Evolutionary conservation across 2,888 invertebrate genomes (phyloP), one percentile per base, ranked within the genome.

Genomic region (Odiellus spinosus): DNA sequence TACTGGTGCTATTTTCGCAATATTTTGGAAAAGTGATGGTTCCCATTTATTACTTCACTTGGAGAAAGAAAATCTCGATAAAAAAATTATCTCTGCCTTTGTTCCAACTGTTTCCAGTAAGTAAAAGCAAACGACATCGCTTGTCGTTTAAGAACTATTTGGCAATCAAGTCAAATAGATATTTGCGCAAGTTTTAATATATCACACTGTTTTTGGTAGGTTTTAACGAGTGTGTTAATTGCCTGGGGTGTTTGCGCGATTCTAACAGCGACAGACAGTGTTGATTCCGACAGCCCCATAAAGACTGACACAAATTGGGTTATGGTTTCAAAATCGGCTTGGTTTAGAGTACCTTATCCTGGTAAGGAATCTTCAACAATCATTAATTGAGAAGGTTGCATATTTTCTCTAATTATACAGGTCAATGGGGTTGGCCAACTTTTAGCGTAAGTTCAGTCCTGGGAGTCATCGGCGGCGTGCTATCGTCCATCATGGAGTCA

Each of bases 281-380:
- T 52, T 8, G 38, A 1, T 1, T 5, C 12, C 6, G 17, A 14
- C 6, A 17, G 12, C 38, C 10, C 38, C 14, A 17, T 17, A 15
- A 40, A 50, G 35, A 52, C 52, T 8, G 52, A 52, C 20, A 42
- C 6, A 21, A 44, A 36, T 3, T 26, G 46, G 17, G 17, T 42
- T 14, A 42, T 45, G 15, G 39, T 52, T 3, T 67, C 71, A 12
- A 75, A 77, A 56, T 77, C 82, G 1, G 77, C 79, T 0, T 85
- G 84, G 84, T 80, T 85, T 61, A 71, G 82, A 20, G 59, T 85
- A n/a, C 82, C 84, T 0, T 83, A 83, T 66, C 84, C 84, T 42
- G 50, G 38, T 36, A 45, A n/a, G n/a, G n/a, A n/a, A n/a, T n/a
- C n/a, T 10, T 26, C 26, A 26, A 26, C 8, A 26, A 26, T 4